Conservation (phyloP, 2,888 invertebrate species). For the Phania funesta region DNA sequence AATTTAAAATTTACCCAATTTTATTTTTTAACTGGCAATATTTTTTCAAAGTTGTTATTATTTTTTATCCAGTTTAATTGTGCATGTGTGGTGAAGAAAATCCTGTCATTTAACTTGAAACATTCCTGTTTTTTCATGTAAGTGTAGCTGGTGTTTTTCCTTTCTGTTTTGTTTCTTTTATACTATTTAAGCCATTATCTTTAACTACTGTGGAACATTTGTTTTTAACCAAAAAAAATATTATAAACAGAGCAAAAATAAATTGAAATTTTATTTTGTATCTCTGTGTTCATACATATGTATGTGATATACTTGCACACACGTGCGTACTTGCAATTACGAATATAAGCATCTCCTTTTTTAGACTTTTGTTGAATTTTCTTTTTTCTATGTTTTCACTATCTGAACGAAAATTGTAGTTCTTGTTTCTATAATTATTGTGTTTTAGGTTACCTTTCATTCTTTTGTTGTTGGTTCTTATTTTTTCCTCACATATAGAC, state of each 20-base stretch:
- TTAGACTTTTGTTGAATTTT: neutral
- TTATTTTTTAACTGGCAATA: neutral
- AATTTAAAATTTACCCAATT: neutral
- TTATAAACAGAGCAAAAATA: neutral
- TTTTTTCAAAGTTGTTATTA: neutral
- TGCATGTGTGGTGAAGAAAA: conserved; percentile 28
- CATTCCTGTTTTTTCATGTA: conserved; percentile 22
- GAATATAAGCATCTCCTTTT: neutral
- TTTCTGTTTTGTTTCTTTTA: conserved; percentile 11
- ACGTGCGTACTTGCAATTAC: too few relatives aligned
- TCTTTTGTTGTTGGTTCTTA: too few relatives aligned
- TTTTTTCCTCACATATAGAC: neutral
- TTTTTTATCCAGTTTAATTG: conserved; percentile 22
- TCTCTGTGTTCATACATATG: neutral
- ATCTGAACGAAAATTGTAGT: conserved; percentile 43
- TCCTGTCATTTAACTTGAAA: conserved; percentile 42
- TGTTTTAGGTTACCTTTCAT: too few relatives aligned
- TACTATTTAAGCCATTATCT: conserved; percentile 45
- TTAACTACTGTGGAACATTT: conserved; percentile 1
- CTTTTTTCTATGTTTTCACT: neutral
- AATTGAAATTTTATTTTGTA: conserved; percentile 28
- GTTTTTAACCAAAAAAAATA: conserved; percentile 25
- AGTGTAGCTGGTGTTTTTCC: conserved; percentile 4
- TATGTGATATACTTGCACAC: neutral
- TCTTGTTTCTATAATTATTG: conserved; percentile 60